Evolutionary conservation across 2,797 vertebrate species (phyloP), one percentile per base, ranked within the genome.

Genomic region (Novumbra hubbsi): DNA sequence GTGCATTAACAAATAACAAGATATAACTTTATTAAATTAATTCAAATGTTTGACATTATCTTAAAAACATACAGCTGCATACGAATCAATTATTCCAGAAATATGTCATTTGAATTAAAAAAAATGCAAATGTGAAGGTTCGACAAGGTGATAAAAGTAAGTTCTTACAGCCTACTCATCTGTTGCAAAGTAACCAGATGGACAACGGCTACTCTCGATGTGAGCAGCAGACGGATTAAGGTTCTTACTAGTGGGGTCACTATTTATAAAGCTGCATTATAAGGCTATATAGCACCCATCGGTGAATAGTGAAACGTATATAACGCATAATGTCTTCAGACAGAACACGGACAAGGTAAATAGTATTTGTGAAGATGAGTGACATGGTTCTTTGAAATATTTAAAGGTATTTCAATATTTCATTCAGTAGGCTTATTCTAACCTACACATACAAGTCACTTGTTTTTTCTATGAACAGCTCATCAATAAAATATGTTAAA

Each of bases 321-420:
- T 83, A 88, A 89, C 86, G 85, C 72, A 87, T 86, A 77, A 74
- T 71, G 76, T 14, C 68, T 73, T 50, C 68, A 79, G 65, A 78
- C 81, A 78, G 71, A 34, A 27, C 15, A 79, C 62, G 72, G 52
- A 21, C 28, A 60, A 16, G 12, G 49, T 76, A 72, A 74, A 82
- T 74, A 78, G 81, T 60, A 83, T 83, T 65, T 80, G 73, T 75
- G 67, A 79, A 76, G 75, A 75, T 82, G 81, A 78, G 75, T 68
- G 85, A 89, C 88, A 90, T 87, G 86, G 85, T 86, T 84, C 81
- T 74, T 68, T 92, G 78, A 90, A 92, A 92, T 88, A 92, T 92
- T 91, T 63, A 92, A 27, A 74, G 77, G 70, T 7, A 32, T 76
- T 78, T 92, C 70, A 91, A 92, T 91, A 88, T 91, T 92, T 91